Evolutionary conservation across 53 echinoderm and acorn worm species (phyloP), one percentile per base, ranked within the genome.

Genomic region (Echinometra lucunter): DNA sequence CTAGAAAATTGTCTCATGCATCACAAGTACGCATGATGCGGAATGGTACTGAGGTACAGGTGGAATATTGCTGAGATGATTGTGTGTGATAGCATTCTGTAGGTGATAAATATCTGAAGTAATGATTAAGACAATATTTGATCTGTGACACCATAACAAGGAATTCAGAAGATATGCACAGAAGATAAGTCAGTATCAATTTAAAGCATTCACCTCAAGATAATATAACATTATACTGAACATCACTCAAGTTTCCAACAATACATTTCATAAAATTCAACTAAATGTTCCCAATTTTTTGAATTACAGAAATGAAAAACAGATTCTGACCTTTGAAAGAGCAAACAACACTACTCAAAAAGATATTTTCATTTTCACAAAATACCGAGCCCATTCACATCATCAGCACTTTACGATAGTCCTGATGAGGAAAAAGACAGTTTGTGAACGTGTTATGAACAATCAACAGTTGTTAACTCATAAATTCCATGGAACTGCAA

Each of bases 311-410:
- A 34, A 38, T 40, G 40, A 70, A 28, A 72, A 37, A 85, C 12
- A 49, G 49, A 85, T n/a, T 47, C 30, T 85, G 85, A 85, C 47
- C 85, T 85, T 85, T 85, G 85, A 85, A 85, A 85, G 44, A 49
- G 85, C 85, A 85, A 85, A 85, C 49, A 85, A 49, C 49, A 85
- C 85, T 85, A 47, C 6, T 53, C 30, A 85, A 85, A 85, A 49
- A 85, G 15, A 25, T 19, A 6, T 19, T 81, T 44, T 44, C 10
- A 45, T 49, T n/a, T 85, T 27, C 0, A n/a, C 81, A 81, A 42
- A 40, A 21, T 42, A 44, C 42, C 72, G 34, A 72, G 32, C 35
- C 72, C 72, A 72, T 72, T 72, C 32, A 35, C 16, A 35, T 32
- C 30, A 35, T 72, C 2, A 72, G 11, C 30, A 28, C 72, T 28